phyloP scores from a whole-genome alignment of 2,797 vertebrate genomes.

The Garrulus glandarius region DNA sequence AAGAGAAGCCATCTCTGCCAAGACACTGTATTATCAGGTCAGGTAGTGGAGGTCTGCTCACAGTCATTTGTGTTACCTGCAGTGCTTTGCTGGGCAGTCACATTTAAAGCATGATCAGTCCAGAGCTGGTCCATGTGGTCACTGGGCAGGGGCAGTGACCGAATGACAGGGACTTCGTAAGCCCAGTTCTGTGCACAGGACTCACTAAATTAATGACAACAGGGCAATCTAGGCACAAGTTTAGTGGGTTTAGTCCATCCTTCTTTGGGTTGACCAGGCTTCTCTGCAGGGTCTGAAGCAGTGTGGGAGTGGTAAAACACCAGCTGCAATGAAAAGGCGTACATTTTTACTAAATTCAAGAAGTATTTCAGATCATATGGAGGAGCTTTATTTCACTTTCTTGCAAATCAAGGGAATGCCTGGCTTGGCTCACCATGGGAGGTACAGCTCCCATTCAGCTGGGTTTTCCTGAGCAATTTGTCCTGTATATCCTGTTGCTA shows the following conservation, averaged over 20 bases:
- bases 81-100: neutral
- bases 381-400: conserved; percentile 86
- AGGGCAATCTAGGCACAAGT: neutral
- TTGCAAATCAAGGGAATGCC: conserved; percentile 85
- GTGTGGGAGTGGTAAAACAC: neutral
- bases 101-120: accelerated
- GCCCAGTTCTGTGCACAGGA: neutral
- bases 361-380: conserved; percentile 80
- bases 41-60: accelerated
- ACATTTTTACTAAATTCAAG: neutral
- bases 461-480: neutral
- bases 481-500: neutral
- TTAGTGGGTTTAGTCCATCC: neutral
- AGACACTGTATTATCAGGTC: neutral
- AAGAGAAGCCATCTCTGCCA: conserved; percentile 87
- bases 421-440: conserved; percentile 56
- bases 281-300: neutral
- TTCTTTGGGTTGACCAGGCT: neutral
- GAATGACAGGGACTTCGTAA: neutral
- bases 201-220: neutral
- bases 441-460: neutral
- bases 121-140: neutral
- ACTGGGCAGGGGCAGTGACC: neutral
- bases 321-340: neutral
- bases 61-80: neutral